Evolutionary conservation across 1,140 invertebrate genomes (phyloP).

Genomic region (Mamestra configurata): DNA sequence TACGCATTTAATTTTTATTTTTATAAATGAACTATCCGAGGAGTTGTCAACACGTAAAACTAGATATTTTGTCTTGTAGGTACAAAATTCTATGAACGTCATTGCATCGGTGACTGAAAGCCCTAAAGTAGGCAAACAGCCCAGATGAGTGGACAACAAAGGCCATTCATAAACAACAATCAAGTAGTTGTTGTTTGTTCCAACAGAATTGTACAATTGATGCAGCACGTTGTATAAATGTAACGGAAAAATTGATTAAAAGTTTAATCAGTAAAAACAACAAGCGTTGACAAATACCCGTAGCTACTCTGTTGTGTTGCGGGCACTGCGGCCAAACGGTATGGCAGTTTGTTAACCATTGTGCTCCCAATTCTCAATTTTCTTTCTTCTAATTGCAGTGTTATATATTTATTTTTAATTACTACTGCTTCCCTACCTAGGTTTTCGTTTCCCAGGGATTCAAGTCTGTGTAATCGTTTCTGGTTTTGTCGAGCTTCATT

Average conservation of each 20-base stretch:
- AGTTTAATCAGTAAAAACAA: background rate
- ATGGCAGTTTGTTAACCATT: background rate
- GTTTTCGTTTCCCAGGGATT: too few relatives aligned
- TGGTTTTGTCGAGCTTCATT: too few relatives aligned
- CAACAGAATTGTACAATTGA: background rate
- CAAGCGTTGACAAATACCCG: background rate
- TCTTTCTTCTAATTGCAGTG: too few relatives aligned
- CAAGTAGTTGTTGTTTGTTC: slow-evolving; percentile 14
- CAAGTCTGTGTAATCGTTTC: too few relatives aligned
- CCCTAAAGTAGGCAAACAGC: background rate
- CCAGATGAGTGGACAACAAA: slow-evolving; percentile 22
- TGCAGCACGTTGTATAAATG: background rate
- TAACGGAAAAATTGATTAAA: slow-evolving; percentile 1
- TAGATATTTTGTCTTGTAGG: background rate
- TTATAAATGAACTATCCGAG: too few relatives aligned
- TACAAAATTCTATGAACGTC: background rate
- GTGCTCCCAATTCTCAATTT: too few relatives aligned
- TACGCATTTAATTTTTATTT: too few relatives aligned
- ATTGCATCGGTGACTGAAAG: background rate
- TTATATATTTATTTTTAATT: too few relatives aligned
- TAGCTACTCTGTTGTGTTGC: background rate
- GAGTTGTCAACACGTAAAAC: too few relatives aligned
- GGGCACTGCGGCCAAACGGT: background rate
- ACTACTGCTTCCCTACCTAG: too few relatives aligned
- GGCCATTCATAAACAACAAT: slow-evolving; percentile 4